phyloP scores from a whole-genome alignment of 2,797 vertebrate genomes.

The Caiman crocodilus region DNA sequence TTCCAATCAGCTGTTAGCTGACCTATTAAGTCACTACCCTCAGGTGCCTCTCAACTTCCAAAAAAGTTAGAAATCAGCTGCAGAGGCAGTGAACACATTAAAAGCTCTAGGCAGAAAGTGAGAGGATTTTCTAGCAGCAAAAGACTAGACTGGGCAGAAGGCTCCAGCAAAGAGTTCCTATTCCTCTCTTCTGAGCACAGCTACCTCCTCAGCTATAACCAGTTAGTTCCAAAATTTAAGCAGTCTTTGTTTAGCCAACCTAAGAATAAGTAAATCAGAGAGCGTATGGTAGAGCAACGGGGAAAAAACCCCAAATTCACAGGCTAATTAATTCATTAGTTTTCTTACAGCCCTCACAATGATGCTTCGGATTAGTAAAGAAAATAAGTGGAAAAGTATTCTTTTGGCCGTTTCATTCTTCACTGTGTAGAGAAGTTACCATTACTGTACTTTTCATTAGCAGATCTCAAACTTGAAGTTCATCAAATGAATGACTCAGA shows the following conservation, averaged over 20 bases:
- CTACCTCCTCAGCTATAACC: not conserved
- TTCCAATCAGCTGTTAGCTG: not conserved
- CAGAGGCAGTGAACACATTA: not conserved
- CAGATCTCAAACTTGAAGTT: not conserved
- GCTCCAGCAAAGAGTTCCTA: not conserved
- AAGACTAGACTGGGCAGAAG: not conserved
- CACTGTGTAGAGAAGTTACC: not conserved
- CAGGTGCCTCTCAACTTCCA: not conserved
- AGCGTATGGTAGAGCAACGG: not conserved
- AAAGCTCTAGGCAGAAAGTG: not conserved
- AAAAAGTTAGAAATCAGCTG: not conserved
- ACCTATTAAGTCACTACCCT: not conserved
- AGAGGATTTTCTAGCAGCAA: not conserved
- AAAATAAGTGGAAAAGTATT: not conserved
- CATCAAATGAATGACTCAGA: not conserved
- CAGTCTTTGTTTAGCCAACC: not conserved
- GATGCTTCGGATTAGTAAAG: not conserved
- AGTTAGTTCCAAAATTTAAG: not conserved
- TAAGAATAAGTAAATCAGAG: not conserved
- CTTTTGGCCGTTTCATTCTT: not conserved
- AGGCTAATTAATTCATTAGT: not conserved
- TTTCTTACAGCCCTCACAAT: not conserved
- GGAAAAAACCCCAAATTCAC: not conserved
- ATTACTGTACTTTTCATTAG: not conserved
- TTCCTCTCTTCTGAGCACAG: not conserved